Percentiles rank a stretch among this genome's conserved stretches.
phyloP scores from a whole-genome alignment of 2,797 vertebrate species.

The Otolemur crassicaudatus region DNA sequence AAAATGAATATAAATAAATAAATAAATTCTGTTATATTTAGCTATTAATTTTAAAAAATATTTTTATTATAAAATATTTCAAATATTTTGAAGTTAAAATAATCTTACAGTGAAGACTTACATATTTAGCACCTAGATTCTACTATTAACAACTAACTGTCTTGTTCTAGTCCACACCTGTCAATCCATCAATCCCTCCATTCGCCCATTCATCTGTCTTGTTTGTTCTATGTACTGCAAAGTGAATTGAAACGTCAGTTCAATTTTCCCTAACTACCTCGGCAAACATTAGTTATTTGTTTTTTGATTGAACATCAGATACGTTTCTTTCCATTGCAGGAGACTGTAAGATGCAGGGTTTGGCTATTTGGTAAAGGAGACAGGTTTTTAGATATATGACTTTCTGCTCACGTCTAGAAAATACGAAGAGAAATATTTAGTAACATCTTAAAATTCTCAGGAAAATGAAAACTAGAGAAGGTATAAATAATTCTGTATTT shows the following conservation, averaged over 20 bases:
- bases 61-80: background rate
- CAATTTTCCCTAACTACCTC: background rate
- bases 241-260: background rate
- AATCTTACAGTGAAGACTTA: background rate
- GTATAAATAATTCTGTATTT: background rate
- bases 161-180: background rate
- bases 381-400: background rate
- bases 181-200: background rate
- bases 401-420: background rate
- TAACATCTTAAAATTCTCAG: background rate
- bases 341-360: background rate
- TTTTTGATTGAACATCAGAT: background rate
- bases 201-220: background rate
- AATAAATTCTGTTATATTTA: background rate
- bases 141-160: background rate
- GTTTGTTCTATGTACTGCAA: background rate
- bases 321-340: background rate
- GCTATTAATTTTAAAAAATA: background rate
- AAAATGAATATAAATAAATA: too few relatives aligned
- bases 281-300: background rate
- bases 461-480: background rate
- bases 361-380: background rate
- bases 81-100: background rate
- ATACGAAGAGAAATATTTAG: background rate
- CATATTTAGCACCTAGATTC: background rate